Percentiles rank a stretch among this genome's conserved stretches.
Evolutionary conservation across 35 echinoderm and acorn worm genomes (phyloP).

Genomic region (Amphiura filiformis): DNA sequence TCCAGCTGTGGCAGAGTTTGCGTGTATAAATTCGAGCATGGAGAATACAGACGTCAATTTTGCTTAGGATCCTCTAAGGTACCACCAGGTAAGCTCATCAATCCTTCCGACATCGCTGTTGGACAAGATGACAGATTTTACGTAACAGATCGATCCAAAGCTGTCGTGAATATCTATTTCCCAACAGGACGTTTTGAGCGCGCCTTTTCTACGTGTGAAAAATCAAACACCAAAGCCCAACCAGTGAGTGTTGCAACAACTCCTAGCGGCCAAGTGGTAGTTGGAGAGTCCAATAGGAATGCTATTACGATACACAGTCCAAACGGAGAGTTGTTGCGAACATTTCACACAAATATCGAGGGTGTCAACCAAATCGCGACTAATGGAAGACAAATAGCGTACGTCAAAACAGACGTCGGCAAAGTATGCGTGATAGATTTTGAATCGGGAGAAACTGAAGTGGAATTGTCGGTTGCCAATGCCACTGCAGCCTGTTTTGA

Average conservation of each 20-base stretch:
- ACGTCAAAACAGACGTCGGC: neutral
- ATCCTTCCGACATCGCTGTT: neutral
- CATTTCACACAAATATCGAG: neutral
- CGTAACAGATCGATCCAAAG: neutral
- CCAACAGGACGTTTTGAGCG: neutral
- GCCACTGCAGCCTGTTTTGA: neutral
- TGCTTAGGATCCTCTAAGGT: neutral
- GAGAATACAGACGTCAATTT: neutral
- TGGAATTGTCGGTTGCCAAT: neutral
- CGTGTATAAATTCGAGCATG: neutral
- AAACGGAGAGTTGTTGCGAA: neutral
- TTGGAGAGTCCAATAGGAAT: neutral
- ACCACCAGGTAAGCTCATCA: neutral
- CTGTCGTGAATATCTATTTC: neutral
- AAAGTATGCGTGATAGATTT: neutral
- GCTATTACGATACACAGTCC: neutral
- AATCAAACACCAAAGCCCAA: neutral
- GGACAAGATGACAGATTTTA: neutral
- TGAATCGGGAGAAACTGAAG: neutral
- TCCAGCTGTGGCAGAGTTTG: neutral
- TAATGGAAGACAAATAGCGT: neutral
- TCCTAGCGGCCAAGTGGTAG: neutral
- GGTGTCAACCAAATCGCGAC: neutral
- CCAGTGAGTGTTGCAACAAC: neutral
- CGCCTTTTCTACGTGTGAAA: neutral